A percentile compares a stretch with the other conserved stretches of the same genome.
Evolutionary conservation across 2,797 vertebrate species (phyloP).

Genomic region (Melanotaenia pygmaea): DNA sequence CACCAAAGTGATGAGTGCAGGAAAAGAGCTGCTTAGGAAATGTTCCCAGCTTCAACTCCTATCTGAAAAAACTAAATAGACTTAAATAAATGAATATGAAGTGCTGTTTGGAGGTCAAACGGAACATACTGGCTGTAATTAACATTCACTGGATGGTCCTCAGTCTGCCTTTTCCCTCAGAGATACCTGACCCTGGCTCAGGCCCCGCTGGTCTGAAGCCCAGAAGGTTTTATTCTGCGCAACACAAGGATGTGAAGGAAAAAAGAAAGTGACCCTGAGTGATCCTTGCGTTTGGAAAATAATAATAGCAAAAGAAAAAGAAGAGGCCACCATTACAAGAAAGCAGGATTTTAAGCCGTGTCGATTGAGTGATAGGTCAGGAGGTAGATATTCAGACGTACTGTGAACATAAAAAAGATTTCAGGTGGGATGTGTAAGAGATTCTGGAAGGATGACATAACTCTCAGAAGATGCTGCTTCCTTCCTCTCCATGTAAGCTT

Average conservation of each 20-base stretch:
- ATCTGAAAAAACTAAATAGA: slow-evolving; percentile 25
- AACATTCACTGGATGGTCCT: slow-evolving; percentile 63
- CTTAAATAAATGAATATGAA: slow-evolving; percentile 49
- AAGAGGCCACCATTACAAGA: slow-evolving; percentile 43
- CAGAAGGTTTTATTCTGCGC: slow-evolving; percentile 69
- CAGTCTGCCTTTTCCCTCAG: slow-evolving; percentile 57
- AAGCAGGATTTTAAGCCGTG: slow-evolving; percentile 48
- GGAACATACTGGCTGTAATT: slow-evolving; percentile 54
- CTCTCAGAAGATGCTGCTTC: slow-evolving; percentile 63
- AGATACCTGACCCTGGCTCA: slow-evolving; percentile 77
- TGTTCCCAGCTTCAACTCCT: slow-evolving; percentile 4
- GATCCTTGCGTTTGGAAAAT: slow-evolving; percentile 67
- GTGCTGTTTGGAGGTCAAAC: slow-evolving; percentile 56
- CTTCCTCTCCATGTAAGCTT: slow-evolving; percentile 57
- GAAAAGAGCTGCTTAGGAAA: slow-evolving; percentile 4
- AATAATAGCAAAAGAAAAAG: slow-evolving; percentile 48
- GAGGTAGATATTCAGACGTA: slow-evolving; percentile 50
- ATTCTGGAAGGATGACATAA: slow-evolving; percentile 62
- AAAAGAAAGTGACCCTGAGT: slow-evolving; percentile 65
- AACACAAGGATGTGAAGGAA: slow-evolving; percentile 50
- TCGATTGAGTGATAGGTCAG: slow-evolving; percentile 50
- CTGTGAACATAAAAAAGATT: slow-evolving; percentile 43
- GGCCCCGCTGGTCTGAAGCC: slow-evolving; percentile 58
- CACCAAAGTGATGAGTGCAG: not conserved
- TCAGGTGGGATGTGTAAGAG: slow-evolving; percentile 30